Evolutionary conservation across 2,113 vertebrate genomes (phyloP).

Genomic region (Aegithalos caudatus): DNA sequence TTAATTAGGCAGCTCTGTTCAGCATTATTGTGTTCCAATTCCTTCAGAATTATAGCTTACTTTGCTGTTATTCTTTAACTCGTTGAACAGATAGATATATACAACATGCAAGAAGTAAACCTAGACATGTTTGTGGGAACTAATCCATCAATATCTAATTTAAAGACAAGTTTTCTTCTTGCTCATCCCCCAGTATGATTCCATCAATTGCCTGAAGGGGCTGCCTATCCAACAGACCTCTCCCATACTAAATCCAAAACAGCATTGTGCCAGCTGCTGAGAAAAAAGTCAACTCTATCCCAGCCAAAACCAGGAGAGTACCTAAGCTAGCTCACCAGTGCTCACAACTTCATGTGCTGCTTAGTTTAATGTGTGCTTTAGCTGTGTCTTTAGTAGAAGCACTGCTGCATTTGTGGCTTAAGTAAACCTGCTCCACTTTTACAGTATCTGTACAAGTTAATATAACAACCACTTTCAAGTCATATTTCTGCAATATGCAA

Average conservation of each 20-base stretch:
- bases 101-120: not conserved
- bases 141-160: not conserved
- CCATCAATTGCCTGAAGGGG: not conserved
- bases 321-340: not conserved
- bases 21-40: not conserved
- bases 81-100: not conserved
- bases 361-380: rapidly evolving
- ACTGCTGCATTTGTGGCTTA: not conserved
- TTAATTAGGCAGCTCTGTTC: slow-evolving; percentile 25
- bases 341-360: not conserved
- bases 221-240: not conserved
- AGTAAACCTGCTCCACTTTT: not conserved
- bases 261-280: not conserved
- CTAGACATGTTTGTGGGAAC: not conserved
- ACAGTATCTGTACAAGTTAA: not conserved
- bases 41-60: not conserved
- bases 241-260: not conserved
- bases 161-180: not conserved
- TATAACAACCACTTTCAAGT: not conserved
- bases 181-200: not conserved
- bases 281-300: not conserved
- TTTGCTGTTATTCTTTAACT: not conserved
- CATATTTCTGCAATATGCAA: not conserved
- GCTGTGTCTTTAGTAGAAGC: not conserved
- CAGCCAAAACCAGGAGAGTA: not conserved